Evolutionary conservation across 2,113 vertebrate species (phyloP).

Genomic region (Tenrec ecaudatus): DNA sequence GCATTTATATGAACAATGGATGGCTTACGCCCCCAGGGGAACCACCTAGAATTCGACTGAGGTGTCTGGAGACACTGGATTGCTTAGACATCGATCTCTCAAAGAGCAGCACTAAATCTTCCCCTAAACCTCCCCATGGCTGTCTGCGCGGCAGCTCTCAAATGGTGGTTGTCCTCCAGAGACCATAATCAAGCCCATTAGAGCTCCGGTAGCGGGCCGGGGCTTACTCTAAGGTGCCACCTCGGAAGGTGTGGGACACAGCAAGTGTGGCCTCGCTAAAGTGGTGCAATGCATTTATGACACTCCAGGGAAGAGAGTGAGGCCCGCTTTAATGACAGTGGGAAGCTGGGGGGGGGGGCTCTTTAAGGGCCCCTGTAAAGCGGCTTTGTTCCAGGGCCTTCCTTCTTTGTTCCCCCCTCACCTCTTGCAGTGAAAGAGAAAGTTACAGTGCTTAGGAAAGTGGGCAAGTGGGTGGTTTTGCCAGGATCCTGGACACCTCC

Average conservation of each 20-base stretch:
- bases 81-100: constrained; percentile 53
- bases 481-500: neutral
- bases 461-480: neutral
- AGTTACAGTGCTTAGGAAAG: constrained; percentile 1
- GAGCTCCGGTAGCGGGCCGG: neutral
- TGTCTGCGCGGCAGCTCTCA: constrained; percentile 32
- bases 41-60: constrained; percentile 25
- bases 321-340: neutral
- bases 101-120: constrained; percentile 63
- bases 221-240: neutral
- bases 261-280: constrained; percentile 17
- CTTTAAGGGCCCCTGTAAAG: constrained; percentile 13
- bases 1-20: neutral
- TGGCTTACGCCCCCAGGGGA: constrained; percentile 15
- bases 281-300: constrained; percentile 25
- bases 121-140: neutral
- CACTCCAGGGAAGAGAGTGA: constrained; percentile 45
- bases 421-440: constrained; percentile 9
- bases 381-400: neutral
- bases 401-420: neutral
- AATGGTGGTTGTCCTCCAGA: constrained; percentile 61
- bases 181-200: constrained; percentile 69
- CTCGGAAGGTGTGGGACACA: constrained; percentile 18
- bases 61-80: constrained; percentile 5
- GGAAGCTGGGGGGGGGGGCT: neutral